A percentile compares a stretch with the other conserved stretches of the same genome.
Evolutionary conservation across 2,888 invertebrate species (phyloP).

Genomic region (Heliconius erato): DNA sequence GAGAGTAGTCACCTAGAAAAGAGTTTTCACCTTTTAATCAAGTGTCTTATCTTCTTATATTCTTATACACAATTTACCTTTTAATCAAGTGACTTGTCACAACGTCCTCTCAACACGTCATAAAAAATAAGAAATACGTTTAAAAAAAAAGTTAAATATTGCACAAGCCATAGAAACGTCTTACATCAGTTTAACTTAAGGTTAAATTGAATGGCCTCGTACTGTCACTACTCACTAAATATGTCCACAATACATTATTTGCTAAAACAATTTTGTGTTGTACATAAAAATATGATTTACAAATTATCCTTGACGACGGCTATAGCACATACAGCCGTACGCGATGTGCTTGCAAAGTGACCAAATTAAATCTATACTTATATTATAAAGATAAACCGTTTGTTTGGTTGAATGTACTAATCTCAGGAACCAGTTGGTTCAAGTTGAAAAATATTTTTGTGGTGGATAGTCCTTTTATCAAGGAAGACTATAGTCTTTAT

Average conservation of each 20-base stretch:
- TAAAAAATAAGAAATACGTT: not conserved
- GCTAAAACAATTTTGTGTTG: conserved; percentile 12
- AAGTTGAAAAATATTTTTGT: too few species aligned
- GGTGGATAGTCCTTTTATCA: too few species aligned
- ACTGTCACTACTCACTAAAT: conserved; percentile 16
- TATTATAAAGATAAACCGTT: not conserved
- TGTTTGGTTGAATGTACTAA: too few species aligned
- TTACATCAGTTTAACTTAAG: conserved; percentile 13
- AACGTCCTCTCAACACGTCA: not conserved
- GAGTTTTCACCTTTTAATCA: too few species aligned
- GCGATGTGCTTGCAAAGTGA: conserved; percentile 19
- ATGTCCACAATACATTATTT: conserved; percentile 19
- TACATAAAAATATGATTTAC: conserved; percentile 31
- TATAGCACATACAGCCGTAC: not conserved
- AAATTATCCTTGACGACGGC: conserved; percentile 28
- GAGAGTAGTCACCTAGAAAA: too few species aligned
- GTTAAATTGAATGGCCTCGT: conserved; percentile 8
- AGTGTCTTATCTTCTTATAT: too few species aligned
- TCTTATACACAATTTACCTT: too few species aligned
- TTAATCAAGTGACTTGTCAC: too few species aligned
- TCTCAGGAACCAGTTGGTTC: too few species aligned
- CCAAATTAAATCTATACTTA: conserved; percentile 9
- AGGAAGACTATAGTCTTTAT: too few species aligned
- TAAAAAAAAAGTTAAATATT: not conserved
- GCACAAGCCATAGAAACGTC: conserved; percentile 1